Evolutionary conservation across 2,113 vertebrate genomes (phyloP).

Genomic region (Mobula birostris): DNA sequence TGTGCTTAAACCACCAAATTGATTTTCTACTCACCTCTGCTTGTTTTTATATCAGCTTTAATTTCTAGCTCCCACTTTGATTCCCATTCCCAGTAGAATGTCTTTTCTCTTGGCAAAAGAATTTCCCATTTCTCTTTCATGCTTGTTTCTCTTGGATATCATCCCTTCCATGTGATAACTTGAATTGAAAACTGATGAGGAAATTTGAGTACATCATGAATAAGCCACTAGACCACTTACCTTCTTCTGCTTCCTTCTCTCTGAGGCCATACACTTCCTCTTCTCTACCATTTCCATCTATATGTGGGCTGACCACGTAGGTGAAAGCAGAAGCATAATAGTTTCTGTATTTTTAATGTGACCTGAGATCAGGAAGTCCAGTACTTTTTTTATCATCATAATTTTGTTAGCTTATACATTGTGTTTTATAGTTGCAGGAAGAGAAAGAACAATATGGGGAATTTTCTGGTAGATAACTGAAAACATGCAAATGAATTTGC

Average conservation of each 20-base stretch:
- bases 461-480: not conserved
- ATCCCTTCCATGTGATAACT: not conserved
- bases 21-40: not conserved
- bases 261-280: not conserved
- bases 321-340: not conserved
- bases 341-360: not conserved
- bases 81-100: not conserved
- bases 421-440: not conserved
- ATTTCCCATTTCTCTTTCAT: not conserved
- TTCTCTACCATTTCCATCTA: not conserved
- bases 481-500: not conserved
- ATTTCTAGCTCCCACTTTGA: not conserved
- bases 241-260: not conserved
- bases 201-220: too few species aligned
- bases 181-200: too few species aligned
- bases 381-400: not conserved
- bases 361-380: not conserved
- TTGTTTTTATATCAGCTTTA: not conserved
- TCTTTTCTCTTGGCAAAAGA: too few species aligned
- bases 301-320: not conserved
- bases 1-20: not conserved
- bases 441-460: not conserved
- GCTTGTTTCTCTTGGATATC: not conserved
- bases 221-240: not conserved
- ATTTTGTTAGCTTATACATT: not conserved